Evolutionary conservation across 2,888 invertebrate species (phyloP).

Genomic region (Malacosoma neustria): DNA sequence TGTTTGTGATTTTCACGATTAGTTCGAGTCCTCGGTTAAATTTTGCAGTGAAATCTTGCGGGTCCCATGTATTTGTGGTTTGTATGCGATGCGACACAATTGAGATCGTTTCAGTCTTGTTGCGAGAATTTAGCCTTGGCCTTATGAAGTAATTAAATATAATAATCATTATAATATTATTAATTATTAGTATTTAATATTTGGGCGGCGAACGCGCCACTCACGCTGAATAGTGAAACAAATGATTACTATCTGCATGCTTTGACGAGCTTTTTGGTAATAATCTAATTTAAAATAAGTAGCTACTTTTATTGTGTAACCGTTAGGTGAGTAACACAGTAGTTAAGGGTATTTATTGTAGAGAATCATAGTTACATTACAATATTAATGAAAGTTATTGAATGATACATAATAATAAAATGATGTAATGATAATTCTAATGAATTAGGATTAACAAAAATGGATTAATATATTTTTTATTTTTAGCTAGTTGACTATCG

Average conservation of each 20-base stretch:
- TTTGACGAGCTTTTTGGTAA: constrained; percentile 75
- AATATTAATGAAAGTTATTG: constrained; percentile 61
- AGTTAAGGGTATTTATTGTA: constrained; percentile 74
- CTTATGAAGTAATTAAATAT: constrained; percentile 72
- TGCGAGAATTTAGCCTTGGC: constrained; percentile 76
- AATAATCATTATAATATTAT: constrained; percentile 64
- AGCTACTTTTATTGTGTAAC: constrained; percentile 71
- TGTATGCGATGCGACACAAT: constrained; percentile 51
- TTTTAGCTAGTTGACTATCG: constrained; percentile 72
- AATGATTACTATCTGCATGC: constrained; percentile 72
- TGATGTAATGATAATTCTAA: constrained; percentile 60
- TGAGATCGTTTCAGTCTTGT: constrained; percentile 63
- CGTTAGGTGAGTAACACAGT: constrained; percentile 65
- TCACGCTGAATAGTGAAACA: constrained; percentile 65
- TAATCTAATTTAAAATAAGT: constrained; percentile 72
- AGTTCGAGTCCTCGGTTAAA: constrained; percentile 20
- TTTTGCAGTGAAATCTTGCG: constrained; percentile 19
- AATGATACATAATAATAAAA: constrained; percentile 62
- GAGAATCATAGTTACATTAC: constrained; percentile 67
- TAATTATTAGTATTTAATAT: constrained; percentile 47
- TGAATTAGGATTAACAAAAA: constrained; percentile 58
- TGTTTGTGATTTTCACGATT: constrained; percentile 23
- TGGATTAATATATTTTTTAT: constrained; percentile 73
- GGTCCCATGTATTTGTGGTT: constrained; percentile 23
- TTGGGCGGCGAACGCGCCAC: constrained; percentile 56